Percentiles rank a stretch among this genome's conserved stretches.
Conservation (phyloP, 2,797 vertebrate genomes). For the Arctocebus calabarensis region DNA sequence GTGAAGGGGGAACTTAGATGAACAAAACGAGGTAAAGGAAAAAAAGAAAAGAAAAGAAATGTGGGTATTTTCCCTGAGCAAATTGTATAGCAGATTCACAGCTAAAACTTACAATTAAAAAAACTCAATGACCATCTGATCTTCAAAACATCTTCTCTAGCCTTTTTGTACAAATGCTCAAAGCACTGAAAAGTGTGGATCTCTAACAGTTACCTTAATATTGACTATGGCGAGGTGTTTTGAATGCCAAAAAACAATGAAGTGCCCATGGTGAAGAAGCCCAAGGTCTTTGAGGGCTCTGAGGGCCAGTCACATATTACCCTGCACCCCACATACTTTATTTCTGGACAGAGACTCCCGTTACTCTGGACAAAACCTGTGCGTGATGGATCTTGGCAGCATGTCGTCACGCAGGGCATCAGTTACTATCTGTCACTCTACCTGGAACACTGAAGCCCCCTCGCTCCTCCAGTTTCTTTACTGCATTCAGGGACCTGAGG, state of each 20-base stretch:
- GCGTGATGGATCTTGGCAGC: background rate
- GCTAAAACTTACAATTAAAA: background rate
- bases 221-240: background rate
- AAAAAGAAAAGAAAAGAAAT: background rate
- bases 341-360: accelerated
- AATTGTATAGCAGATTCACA: background rate
- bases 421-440: background rate
- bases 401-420: background rate
- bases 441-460: accelerated
- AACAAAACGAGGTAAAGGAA: too few species aligned
- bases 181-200: background rate
- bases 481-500: background rate
- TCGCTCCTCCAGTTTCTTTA: background rate
- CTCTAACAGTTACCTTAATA: too few species aligned
- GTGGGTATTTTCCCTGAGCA: background rate
- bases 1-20: too few species aligned
- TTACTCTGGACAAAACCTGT: too few species aligned
- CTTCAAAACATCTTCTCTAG: background rate
- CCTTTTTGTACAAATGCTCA: background rate
- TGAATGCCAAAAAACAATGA: background rate
- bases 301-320: background rate
- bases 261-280: accelerated
- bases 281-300: background rate
- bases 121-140: background rate
- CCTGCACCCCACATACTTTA: accelerated